These are phyloP conservation scores for Candoia aspera DNA, from an alignment of 2,113 vertebrate genomes.

Conservation along the genomic window DNA sequence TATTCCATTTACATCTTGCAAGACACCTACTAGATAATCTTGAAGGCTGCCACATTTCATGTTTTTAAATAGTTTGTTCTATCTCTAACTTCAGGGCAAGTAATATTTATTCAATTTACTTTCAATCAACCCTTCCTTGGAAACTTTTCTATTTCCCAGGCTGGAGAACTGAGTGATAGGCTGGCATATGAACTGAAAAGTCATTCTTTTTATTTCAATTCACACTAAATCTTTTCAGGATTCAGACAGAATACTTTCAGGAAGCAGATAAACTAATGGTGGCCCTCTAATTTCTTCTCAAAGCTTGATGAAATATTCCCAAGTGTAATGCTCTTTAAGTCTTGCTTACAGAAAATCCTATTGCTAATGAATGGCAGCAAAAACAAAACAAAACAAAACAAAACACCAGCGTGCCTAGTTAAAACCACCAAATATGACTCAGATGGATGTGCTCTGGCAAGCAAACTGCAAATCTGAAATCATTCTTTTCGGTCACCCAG, in stretches of 20 bases:
- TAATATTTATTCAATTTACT: not conserved
- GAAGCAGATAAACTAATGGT: not conserved
- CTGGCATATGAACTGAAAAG: not conserved
- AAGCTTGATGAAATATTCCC: not conserved
- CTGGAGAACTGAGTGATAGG: too few relatives aligned
- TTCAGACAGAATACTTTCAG: not conserved
- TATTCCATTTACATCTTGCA: not conserved
- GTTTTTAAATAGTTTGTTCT: not conserved
- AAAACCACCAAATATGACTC: not conserved
- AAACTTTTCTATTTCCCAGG: not conserved
- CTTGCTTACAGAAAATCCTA: not conserved
- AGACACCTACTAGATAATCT: not conserved
- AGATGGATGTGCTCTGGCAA: not conserved
- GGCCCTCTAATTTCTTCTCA: not conserved
- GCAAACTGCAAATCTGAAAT: not conserved
- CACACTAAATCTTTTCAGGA: not conserved
- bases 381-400: not conserved
- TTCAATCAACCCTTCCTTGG: not conserved
- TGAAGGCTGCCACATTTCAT: not conserved
- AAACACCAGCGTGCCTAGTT: not conserved
- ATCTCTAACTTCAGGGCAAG: not conserved
- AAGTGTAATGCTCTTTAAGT: constrained; percentile 28
- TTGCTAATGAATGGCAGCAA: not conserved
- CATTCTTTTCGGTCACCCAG: not conserved
- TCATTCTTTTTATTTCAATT: not conserved